phyloP scores from a whole-genome alignment of 37 sponge, comb jelly and placozoan genomes.

The Crambe crambe region DNA sequence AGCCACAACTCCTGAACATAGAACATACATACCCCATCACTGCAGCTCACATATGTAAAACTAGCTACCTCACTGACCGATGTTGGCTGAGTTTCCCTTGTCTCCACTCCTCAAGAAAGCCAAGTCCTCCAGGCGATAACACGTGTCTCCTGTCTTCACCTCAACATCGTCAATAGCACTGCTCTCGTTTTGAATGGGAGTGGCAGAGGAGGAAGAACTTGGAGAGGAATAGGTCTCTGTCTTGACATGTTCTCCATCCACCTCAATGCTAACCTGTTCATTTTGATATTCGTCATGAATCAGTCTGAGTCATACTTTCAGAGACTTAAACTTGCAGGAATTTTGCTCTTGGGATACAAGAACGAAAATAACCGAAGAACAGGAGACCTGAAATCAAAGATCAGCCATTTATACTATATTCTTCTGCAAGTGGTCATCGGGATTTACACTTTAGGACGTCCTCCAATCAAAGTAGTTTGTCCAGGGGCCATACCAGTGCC shows the following conservation, averaged over 20 bases:
- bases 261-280: constrained; percentile 16
- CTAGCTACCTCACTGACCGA: constrained; percentile 64
- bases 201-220: neutral
- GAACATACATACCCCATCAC: neutral
- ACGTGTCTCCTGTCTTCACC: constrained; percentile 1
- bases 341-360: constrained; percentile 70
- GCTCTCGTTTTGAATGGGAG: neutral
- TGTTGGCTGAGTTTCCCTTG: constrained; percentile 94
- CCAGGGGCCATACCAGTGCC: constrained; percentile 93
- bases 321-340: constrained; percentile 49
- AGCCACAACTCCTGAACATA: constrained; percentile 60
- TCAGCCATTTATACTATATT: constrained; percentile 1
- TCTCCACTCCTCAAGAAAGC: constrained; percentile 96
- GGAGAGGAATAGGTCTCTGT: neutral
- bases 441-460: constrained; percentile 91
- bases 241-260: constrained; percentile 48
- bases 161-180: neutral
- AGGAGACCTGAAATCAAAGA: constrained; percentile 61
- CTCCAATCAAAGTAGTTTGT: constrained; percentile 74
- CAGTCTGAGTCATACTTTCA: neutral
- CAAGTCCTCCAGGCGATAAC: constrained; percentile 71
- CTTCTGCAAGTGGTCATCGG: neutral
- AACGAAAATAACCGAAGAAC: constrained; percentile 86
- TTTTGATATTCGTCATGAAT: neutral
- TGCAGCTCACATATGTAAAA: neutral